These are phyloP conservation scores for Aeoliscus strigatus DNA, from an alignment of 2,797 vertebrate species.

Conservation along the genomic window DNA sequence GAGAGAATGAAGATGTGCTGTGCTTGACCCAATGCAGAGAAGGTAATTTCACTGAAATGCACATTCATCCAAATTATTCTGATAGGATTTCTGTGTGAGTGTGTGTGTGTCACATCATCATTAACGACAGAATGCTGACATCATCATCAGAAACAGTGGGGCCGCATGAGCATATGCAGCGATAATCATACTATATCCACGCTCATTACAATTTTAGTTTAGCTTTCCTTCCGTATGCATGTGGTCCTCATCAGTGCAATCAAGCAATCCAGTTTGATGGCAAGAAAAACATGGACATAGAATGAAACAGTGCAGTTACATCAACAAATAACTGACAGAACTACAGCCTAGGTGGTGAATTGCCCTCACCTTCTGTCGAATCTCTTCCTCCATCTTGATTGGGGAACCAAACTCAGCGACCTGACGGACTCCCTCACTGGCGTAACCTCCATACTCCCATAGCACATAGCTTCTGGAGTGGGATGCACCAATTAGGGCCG, in stretches of 20 bases:
- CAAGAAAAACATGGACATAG: not conserved
- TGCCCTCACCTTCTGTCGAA: constrained; percentile 91
- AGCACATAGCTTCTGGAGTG: constrained; percentile 88
- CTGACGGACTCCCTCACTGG: constrained; percentile 92
- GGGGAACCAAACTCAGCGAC: constrained; percentile 95
- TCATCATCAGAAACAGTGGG: constrained; percentile 15
- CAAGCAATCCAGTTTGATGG: not conserved
- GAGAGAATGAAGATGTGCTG: constrained; percentile 5
- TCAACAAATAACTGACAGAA: not conserved
- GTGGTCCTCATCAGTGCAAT: not conserved
- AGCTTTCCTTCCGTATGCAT: not conserved
- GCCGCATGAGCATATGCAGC: not conserved
- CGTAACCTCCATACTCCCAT: constrained; percentile 95
- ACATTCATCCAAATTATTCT: constrained; percentile 21
- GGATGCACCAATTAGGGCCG: constrained; percentile 93
- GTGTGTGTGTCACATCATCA: constrained; percentile 27
- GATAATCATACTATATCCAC: constrained; percentile 14
- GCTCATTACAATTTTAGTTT: not conserved
- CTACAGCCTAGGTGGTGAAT: not conserved
- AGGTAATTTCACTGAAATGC: constrained; percentile 27
- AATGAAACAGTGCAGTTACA: not conserved
- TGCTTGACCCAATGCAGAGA: constrained; percentile 42
- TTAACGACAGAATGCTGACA: constrained; percentile 48
- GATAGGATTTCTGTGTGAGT: constrained; percentile 7
- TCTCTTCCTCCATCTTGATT: constrained; percentile 98